A percentile compares a stretch with the other conserved stretches of the same genome.
phyloP scores from a whole-genome alignment of 1,140 invertebrate genomes.

The Apocrypta bakeri region DNA sequence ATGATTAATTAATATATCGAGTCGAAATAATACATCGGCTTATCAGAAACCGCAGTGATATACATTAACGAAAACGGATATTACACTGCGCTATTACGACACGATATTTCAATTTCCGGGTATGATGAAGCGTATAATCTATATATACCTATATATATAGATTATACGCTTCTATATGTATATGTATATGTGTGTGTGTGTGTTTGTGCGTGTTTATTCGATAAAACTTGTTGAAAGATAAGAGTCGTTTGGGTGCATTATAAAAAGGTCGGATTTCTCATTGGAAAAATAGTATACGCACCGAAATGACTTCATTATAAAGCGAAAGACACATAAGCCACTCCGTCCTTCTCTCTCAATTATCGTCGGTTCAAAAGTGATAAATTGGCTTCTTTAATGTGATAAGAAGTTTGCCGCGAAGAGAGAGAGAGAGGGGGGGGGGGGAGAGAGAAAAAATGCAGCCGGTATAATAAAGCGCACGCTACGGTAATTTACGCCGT shows the following conservation, averaged over 20 bases:
- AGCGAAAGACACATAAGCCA: not conserved
- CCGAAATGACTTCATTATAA: not conserved
- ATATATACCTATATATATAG: too few species aligned
- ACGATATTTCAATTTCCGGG: not conserved
- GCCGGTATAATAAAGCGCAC: conserved; percentile 25
- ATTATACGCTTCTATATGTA: too few species aligned
- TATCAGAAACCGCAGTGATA: not conserved
- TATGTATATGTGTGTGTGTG: too few species aligned
- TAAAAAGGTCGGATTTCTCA: not conserved
- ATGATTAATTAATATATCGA: too few species aligned
- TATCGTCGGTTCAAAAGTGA: not conserved
- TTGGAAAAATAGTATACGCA: not conserved
- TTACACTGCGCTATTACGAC: not conserved
- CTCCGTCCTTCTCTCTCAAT: conserved; percentile 17
- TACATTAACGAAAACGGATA: not conserved
- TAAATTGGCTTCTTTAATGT: not conserved
- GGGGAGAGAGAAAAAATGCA: not conserved
- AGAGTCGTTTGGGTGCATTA: not conserved
- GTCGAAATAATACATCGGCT: not conserved
- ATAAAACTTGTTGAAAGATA: not conserved
- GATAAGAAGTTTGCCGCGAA: too few species aligned
- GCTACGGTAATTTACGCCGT: conserved; percentile 41
- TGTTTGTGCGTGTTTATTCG: too few species aligned
- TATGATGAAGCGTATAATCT: not conserved
- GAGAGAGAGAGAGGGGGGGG: too few species aligned